Base-by-base conservation (phyloP, 2,113 vertebrate species). In the Amazona guildingii region DNA sequence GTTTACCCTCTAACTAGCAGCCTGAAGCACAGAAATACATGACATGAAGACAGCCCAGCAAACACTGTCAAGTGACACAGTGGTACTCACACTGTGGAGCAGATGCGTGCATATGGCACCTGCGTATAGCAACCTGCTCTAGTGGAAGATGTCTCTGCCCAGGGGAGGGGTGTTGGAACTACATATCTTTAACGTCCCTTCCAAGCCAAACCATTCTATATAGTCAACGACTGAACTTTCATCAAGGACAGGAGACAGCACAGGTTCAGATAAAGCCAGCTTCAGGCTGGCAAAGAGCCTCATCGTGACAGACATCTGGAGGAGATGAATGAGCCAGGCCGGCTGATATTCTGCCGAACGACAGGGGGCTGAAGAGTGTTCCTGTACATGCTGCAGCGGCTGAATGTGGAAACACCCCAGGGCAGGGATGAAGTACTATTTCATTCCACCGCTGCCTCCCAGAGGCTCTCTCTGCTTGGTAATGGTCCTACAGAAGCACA, bases 371-470 rank as follows among this genome's bases (percentile, higher is more conserved):
- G 76, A 10, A 6, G 18, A 17, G 35, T 0, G 28, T 2, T 9
- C 28, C 63, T 4, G 10, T 1, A 13, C 1, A 2, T 5, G 35
- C 41, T 10, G 29, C 46, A 39, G 25, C 43, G 57, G 29, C 66
- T 10, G 46, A 44, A 44, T 18, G 5, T 10, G 10, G 6, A 44
- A 43, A 5, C 2, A 24, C 9, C 1, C 10, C 1, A 7, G 28
- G 7, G 44, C 52, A 1, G 17, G 11, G 25, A 52, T 1, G 9
- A 21, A 43, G 39, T 11, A 3, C 39, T 7, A 5, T 28, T 28
- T 61, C 27, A 8, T 1, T 2, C 12, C 59, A 5, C 43, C 0
- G 28, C 35, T 8, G 29, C 0, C 28, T 44, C 25, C 25, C 27
- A 5, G 17, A 31, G 59, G 19, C 29, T 49, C 1, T 35, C 57